Evolutionary conservation across 2,888 invertebrate genomes (phyloP).

Genomic region (Apotomis turbidana): DNA sequence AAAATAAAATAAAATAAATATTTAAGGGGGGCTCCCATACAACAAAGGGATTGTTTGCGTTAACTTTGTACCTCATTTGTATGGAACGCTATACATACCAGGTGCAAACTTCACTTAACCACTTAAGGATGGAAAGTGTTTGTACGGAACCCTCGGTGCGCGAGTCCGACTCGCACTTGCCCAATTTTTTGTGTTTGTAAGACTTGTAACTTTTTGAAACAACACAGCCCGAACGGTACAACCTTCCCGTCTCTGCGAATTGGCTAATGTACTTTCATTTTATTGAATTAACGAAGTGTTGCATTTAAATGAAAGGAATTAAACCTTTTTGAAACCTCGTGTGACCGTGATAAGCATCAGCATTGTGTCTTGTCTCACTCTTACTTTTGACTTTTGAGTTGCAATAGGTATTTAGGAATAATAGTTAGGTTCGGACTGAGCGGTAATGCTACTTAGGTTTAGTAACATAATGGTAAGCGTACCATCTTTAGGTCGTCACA

Average conservation of each 20-base stretch:
- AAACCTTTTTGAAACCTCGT: conserved; percentile 35
- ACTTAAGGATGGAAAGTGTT: too few species aligned
- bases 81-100: too few species aligned
- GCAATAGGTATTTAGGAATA: conserved; percentile 11
- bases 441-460: conserved; percentile 5
- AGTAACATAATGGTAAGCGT: background rate
- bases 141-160: too few species aligned
- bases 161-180: too few species aligned
- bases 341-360: conserved; percentile 37
- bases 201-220: background rate
- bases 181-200: background rate
- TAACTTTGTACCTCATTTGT: too few species aligned
- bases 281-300: conserved; percentile 31
- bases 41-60: too few species aligned
- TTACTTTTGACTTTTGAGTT: conserved; percentile 37
- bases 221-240: background rate
- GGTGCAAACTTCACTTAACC: too few species aligned
- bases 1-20: too few species aligned
- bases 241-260: conserved; percentile 1
- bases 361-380: conserved; percentile 36
- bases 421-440: conserved; percentile 8
- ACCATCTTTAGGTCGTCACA: too few species aligned
- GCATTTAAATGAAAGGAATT: conserved; percentile 35
- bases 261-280: conserved; percentile 32
- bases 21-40: too few species aligned